These are phyloP conservation scores for Apteryx owenii DNA, from an alignment of 2,113 vertebrate genomes.

Conservation along the genomic window DNA sequence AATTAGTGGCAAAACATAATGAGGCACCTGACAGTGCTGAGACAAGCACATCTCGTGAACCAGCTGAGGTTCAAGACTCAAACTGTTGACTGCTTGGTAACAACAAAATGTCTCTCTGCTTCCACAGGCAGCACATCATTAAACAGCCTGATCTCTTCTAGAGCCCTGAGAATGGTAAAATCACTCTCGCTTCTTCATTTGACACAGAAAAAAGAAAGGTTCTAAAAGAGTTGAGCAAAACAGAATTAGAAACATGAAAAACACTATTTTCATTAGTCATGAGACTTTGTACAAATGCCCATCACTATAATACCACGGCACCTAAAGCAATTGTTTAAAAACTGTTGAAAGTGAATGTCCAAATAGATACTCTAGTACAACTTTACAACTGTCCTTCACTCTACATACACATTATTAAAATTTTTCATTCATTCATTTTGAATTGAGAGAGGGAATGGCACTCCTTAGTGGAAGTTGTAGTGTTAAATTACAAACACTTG, in stretches of 20 bases:
- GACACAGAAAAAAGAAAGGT: neutral
- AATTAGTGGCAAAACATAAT: neutral
- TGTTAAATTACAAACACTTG: neutral
- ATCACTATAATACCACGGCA: neutral
- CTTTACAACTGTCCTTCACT: neutral
- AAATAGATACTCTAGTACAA: neutral
- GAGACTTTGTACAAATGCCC: neutral
- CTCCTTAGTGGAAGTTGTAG: neutral
- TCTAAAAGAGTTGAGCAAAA: neutral
- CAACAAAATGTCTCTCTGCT: neutral
- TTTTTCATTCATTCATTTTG: neutral
- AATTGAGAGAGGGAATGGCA: neutral
- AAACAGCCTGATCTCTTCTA: neutral
- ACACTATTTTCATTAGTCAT: neutral
- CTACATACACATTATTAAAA: neutral
- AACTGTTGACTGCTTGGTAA: neutral
- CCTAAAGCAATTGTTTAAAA: neutral
- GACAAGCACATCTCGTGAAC: neutral
- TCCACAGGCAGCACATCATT: neutral
- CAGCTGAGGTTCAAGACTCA: neutral
- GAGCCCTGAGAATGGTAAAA: neutral
- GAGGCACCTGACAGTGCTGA: neutral
- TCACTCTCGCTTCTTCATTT: neutral
- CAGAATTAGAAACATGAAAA: neutral
- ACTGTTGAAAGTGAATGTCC: neutral